Evolutionary conservation across 2,797 vertebrate species (phyloP), one percentile per base, ranked within the genome.

Genomic region (Pelodytes ibericus): DNA sequence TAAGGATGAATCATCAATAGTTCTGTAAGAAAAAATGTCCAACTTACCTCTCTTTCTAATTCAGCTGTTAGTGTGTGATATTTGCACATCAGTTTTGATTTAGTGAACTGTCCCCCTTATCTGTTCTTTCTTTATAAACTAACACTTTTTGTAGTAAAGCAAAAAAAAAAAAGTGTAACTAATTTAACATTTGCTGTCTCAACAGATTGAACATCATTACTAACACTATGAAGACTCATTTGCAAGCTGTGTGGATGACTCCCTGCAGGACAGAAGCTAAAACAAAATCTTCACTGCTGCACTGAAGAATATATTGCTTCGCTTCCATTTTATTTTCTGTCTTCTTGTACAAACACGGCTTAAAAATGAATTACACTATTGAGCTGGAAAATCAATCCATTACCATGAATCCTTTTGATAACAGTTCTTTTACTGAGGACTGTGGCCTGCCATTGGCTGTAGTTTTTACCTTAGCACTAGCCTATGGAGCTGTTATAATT

Each of bases 401-500:
- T 5, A 71, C 75, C 27, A 71, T 73, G 57, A 92, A 91, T 72
- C 77, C 82, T 72, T 91, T 91, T 0, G 86, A 82, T 70, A 86
- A 80, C 80, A 86, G 80, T 61, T 85, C 86, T 0, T 86, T 66
- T 64, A 89, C 85, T 53, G 90, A 88, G 64, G 87, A 87, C 5
- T 93, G 91, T 53, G 87, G 77, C 0, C 83, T 92, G 72, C 91
- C 91, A 20, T 79, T 92, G 83, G 88, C 90, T 72, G 89, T 93
- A 86, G 86, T 94, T 75, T 94, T 93, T 75, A 90, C 88, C 6
- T 82, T 95, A 84, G 92, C 92, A 25, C 86, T 95, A 51, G 93
- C 93, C 65, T 95, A 95, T 0, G 93, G 92, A 67, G 89, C 89
- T 0, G 92, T 95, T 74, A 93, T 94, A 61, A 92, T 95, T 67